Conservation (phyloP, 2,888 invertebrate species). For the Hyalella azteca region DNA sequence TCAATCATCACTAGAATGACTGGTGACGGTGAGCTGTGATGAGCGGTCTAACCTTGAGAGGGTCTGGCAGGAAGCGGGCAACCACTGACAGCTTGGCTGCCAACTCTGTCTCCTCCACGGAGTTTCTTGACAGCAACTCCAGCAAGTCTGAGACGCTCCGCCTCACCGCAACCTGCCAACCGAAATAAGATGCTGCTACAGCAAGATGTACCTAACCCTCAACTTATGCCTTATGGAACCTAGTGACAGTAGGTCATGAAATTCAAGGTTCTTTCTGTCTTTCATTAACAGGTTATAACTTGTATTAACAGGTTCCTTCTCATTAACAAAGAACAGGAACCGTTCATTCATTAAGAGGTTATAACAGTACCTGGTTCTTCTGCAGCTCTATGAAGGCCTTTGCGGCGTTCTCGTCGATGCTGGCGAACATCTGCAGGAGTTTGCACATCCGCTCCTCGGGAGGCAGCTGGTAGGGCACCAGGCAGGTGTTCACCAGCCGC, state of each 20-base stretch:
- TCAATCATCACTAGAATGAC: no score
- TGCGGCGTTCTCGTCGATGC: conserved; percentile 92
- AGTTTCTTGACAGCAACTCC: conserved; percentile 77
- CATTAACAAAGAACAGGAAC: no score
- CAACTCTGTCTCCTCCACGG: conserved; percentile 71
- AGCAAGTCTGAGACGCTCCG: conserved; percentile 86
- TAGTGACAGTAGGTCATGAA: no score
- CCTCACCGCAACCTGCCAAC: conserved; percentile 67
- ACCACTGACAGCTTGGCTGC: conserved; percentile 66
- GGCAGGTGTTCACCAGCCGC: conserved; percentile 86
- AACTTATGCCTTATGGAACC: no score
- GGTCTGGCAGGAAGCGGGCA: conserved; percentile 87
- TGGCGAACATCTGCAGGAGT: conserved; percentile 86
- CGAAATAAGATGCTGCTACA: no score
- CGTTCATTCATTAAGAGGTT: no score
- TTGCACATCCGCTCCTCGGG: conserved; percentile 91
- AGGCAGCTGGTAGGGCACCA: conserved; percentile 90
- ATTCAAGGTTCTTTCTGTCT: no score
- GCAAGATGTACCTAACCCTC: no score
- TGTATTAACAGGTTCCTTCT: no score
- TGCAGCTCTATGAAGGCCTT: conserved; percentile 92
- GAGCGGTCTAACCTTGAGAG: conserved; percentile 71
- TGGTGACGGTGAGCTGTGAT: not conserved
- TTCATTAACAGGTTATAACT: no score
- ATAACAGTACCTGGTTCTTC: conserved; percentile 84